Conservation (phyloP, 2,113 vertebrate genomes). For the Scopus umbretta region DNA sequence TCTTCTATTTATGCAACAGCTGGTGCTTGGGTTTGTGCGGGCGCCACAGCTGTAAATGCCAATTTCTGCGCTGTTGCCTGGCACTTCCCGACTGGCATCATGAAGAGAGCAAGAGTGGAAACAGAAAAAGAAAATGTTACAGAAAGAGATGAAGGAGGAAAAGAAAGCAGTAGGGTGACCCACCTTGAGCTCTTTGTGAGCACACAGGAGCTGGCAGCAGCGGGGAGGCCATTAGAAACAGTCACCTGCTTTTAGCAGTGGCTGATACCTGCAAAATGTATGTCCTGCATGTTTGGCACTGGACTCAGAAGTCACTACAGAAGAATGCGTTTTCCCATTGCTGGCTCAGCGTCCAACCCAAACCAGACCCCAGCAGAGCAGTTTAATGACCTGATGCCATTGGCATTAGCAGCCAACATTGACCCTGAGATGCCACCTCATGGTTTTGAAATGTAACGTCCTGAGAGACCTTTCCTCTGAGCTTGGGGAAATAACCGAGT, state of each 20-base stretch:
- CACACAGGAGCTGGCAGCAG: not conserved
- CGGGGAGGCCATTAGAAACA: not conserved
- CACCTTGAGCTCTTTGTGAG: not conserved
- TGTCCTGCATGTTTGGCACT: not conserved
- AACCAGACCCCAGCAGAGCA: not conserved
- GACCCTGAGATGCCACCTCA: not conserved
- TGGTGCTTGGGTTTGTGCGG: not conserved
- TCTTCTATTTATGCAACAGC: not conserved
- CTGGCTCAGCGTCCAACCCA: not conserved
- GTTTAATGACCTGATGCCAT: accelerated
- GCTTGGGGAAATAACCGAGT: accelerated
- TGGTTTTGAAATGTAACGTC: not conserved
- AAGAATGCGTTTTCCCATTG: accelerated
- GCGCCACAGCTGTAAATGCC: not conserved
- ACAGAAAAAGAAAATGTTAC: not conserved
- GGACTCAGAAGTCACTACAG: not conserved
- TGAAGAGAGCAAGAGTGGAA: not conserved
- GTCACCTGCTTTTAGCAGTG: not conserved
- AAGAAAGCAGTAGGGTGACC: not conserved
- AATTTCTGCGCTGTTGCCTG: not conserved
- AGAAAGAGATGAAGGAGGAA: not conserved
- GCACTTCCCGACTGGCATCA: not conserved
- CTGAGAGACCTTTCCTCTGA: not conserved
- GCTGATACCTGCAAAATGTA: not conserved
- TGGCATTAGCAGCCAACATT: not conserved